Base-by-base conservation (phyloP, 2,888 invertebrate species). In the Tiliacea aurago region DNA sequence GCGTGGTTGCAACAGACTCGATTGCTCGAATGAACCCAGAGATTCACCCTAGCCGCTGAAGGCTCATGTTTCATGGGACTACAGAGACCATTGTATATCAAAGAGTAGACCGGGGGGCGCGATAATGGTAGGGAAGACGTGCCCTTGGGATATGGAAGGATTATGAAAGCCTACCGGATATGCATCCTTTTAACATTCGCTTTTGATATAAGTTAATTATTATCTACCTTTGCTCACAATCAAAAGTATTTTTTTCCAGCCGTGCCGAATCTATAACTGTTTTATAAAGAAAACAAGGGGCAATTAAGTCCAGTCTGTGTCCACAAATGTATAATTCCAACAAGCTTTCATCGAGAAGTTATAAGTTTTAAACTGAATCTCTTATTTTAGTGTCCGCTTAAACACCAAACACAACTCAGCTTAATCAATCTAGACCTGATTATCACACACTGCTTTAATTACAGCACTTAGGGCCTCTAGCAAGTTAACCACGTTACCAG, bases 401-500 rank as follows among this genome's bases (percentile, higher is more conserved):
- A 49, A 15, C 28, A 33, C 0, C n/a, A 41, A 18, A 23, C 4
- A 55, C 15, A 64, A 43, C n/a, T 59, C 33, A 13, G 41, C 13
- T 1, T 55, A 20, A 55, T 33, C 9, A 15, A 20, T 13, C 20
- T 11, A 61, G 51, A 56, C 11, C 18, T 70, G 59, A 81, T 72
- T 33, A 74, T 62, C 51, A 64, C 53, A 67, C 47, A 66, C 56
- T 70, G 37, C 47, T 61, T 64, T 73, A 43, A 76, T 64, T 28
- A 45, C 73, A 71, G 62, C 77, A 65, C 75, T 80, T 73, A 62
- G 28, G 49, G 64, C 69, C 47, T 47, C 63, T 47, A 70, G 33
- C 64, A 62, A 58, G 55, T 45, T 78, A 80, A 83, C 68, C 59
- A 37, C 61, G 76, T 86, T 84, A 76, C 75, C 55, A 58, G 58